Percentiles rank a stretch among this genome's conserved stretches.
Evolutionary conservation across 2,888 invertebrate species (phyloP).

Genomic region (Omphaloscelis lunosa): DNA sequence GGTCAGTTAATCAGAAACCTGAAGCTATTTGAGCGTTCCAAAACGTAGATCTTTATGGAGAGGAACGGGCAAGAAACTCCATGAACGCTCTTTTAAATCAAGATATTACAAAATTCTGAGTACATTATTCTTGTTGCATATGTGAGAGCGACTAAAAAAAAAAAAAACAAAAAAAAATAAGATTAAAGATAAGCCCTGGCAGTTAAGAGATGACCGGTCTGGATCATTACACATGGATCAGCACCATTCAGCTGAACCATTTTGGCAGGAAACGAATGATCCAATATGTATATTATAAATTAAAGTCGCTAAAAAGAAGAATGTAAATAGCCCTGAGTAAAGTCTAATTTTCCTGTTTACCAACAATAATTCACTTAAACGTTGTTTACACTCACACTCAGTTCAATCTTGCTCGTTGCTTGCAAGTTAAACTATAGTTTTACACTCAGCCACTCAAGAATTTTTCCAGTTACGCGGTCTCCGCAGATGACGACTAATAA

Average conservation of each 20-base stretch:
- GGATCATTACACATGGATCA: background rate
- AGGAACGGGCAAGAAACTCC: background rate
- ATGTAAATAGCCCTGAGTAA: too few species aligned
- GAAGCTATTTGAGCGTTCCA: too few species aligned
- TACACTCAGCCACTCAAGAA: constrained; percentile 59
- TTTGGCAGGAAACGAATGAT: too few species aligned
- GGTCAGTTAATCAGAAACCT: background rate
- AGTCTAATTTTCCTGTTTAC: background rate
- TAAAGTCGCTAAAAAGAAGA: background rate
- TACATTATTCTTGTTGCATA: too few species aligned
- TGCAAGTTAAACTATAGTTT: constrained; percentile 60
- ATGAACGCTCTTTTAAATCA: background rate
- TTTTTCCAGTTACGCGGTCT: constrained; percentile 71
- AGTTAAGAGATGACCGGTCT: background rate
- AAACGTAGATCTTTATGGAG: background rate
- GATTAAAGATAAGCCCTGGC: too few species aligned
- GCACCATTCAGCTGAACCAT: background rate
- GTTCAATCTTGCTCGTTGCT: constrained; percentile 34
- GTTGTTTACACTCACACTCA: constrained; percentile 30
- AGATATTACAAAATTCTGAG: too few species aligned
- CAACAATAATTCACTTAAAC: constrained; percentile 2
- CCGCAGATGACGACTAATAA: constrained; percentile 83
- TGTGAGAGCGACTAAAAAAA: too few species aligned
- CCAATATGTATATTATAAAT: background rate
- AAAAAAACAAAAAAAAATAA: too few species aligned